Base-by-base conservation (phyloP, 2,888 invertebrate species). In the Netelia inedita region DNA sequence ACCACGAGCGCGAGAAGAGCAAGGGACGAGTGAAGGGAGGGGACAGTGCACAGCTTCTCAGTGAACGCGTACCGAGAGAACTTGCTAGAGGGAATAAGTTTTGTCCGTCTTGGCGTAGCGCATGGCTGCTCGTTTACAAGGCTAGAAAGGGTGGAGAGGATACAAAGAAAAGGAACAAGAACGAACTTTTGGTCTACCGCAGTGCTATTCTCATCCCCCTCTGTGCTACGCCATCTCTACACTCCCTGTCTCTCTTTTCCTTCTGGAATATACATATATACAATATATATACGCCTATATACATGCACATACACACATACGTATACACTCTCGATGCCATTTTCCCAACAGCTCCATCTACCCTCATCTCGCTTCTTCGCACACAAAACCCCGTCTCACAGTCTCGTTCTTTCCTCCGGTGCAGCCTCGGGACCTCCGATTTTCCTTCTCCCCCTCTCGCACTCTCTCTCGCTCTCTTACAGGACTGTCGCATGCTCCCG, bases 181-280 rank as follows among this genome's bases (percentile, higher is more conserved):
- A 78, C 75, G 59, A 82, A 83, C 74, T 82, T 85, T 85, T 66
- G 71, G 85, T 72, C 72, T 79, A 82, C 82, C 82, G 71, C 85
- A 74, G 59, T 66, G 65, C 65, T 71, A 35, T 57, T 21, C 57
- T 72, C n/a, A 21, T 57, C 66, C 73, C 78, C 59, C 53, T 53
- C 53, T 59, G 59, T 59, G 23, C 59, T 69, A 43, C 43, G 43
- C 55, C 46, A 46, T 46, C 65, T 23, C 53, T 57, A 16, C 55
- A 16, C 1, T 57, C 16, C 1, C 19, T 61, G 28, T 43, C 16
- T 59, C 68, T 76, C 1, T 57, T 59, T 9, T 59, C 8, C 76
- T 59, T 3, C 23, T 46, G 66, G 11, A 66, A 76, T 66, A 76
- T 66, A 76, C 65, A 65, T 53, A 63, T 57, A 10, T 16, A 23